These are phyloP conservation scores for Australoheros facetus DNA, from an alignment of 2,797 vertebrate genomes.

Conservation along the genomic window DNA sequence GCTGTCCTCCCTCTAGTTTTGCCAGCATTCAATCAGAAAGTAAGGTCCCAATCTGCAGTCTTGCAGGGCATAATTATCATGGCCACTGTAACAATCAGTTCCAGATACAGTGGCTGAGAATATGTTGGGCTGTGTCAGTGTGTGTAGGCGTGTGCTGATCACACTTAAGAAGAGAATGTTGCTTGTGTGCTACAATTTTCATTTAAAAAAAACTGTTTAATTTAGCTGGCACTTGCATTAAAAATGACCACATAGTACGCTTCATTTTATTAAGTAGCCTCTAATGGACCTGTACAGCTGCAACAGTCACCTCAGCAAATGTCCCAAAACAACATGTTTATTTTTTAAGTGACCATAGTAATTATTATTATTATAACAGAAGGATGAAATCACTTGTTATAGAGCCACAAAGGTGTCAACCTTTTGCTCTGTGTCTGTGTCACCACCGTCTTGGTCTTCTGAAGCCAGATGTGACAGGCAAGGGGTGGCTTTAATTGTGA, in stretches of 20 bases:
- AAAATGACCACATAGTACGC: not conserved
- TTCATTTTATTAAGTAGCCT: not conserved
- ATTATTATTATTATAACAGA: not conserved
- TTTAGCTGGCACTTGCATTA: not conserved
- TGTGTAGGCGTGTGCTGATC: constrained; percentile 27
- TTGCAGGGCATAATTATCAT: constrained; percentile 39
- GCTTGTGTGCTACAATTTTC: not conserved
- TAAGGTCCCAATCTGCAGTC: constrained; percentile 47
- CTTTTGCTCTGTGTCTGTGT: not conserved
- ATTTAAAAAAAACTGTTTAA: not conserved
- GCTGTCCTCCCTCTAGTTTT: constrained; percentile 52
- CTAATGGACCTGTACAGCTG: not conserved
- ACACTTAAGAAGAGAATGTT: not conserved
- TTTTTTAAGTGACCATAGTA: not conserved
- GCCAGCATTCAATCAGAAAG: constrained; percentile 49
- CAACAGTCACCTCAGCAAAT: not conserved
- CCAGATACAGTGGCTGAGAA: constrained; percentile 24
- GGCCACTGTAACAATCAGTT: constrained; percentile 32
- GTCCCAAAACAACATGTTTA: not conserved
- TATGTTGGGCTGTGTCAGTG: not conserved
- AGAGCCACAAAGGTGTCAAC: not conserved
- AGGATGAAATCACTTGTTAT: not conserved
- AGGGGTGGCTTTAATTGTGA: not conserved
- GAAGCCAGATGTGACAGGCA: not conserved
- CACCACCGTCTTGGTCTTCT: not conserved